Evolutionary conservation across 1,140 invertebrate species (phyloP), one percentile per base, ranked within the genome.

Genomic region (Zelostemma sp.): DNA sequence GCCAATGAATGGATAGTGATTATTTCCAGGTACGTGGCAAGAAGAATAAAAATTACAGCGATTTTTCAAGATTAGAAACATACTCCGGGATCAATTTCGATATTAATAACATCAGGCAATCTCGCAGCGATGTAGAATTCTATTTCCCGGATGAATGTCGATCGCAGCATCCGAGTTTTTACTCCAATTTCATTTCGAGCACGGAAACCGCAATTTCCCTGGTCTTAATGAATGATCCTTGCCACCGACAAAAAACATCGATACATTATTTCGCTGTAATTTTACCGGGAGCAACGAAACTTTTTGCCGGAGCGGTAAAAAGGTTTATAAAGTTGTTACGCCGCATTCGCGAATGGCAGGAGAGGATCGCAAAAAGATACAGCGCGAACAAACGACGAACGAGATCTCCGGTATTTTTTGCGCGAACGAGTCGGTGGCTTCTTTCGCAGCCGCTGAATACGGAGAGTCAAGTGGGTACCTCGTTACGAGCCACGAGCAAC

Each of bases 1-100:
- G 45, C 11, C 31, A 33, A 68, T 46, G 55, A 68, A 68, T 68
- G 58, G 47, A 18, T 6, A 16, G 49, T 50, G 55, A 68, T 68
- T 62, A 63, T 59, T 68, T 48, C 58, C 18, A 17, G 3, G 12
- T 18, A 48, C 31, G 40, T 21, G 53, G 2, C 28, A 11, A 31
- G 12, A 63, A 35, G 31, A 58, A 55, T n/a, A 63, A 63, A 63
- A 68, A 68, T 68, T 14, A 54, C 18, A 14, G 54, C 33, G 15
- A 63, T 68, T 68, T 55, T 48, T 12, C 28, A 59, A 47, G 38
- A 60, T 55, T 60, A 50, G 25, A 2, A 11, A 38, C 35, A 38
- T n/a, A 4, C 14, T 38, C n/a, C n/a, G n/a, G n/a, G n/a, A n/a
- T n/a, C n/a, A n/a, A n/a, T n/a, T n/a, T n/a, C n/a, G n/a, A n/a